Base-by-base conservation (phyloP, 2,888 invertebrate species). In the Merodon equestris region DNA sequence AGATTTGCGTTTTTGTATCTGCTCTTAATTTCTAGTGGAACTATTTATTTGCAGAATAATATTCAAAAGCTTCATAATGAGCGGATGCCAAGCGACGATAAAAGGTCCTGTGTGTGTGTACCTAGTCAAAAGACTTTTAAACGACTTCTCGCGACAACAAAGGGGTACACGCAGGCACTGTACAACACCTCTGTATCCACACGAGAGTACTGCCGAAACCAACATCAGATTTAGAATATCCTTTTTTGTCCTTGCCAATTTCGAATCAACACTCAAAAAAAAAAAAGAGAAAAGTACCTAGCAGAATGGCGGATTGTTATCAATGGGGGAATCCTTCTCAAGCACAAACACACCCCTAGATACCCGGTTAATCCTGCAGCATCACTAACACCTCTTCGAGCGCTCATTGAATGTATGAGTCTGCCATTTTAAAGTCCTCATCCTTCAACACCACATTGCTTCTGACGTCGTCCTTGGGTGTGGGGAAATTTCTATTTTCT, bases 401-500 rank as follows among this genome's bases (percentile, higher is more conserved):
- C 27, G 27, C 40, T 44, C 51, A 54, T 40, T 40, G 40, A 34
- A 1, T 66, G 63, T 67, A 44, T 64, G 64, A 34, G 60, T 60
- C 56, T 64, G 47, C 68, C 70, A 68, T 79, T 79, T 79, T 79
- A 74, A 79, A 79, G 70, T 70, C n/a, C 73, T 60, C 64, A 70
- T 79, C 79, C 74, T 64, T 79, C 74, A 58, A 58, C 47, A 68
- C n/a, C 53, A 19, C 14, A 42, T 56, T 27, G 1, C 17, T 7
- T 7, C 9, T 53, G 54, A 18, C 38, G 38, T 17, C n/a, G 54
- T 27, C 38, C 27, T 7, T 14, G 48, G 54, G 51, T 45, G 54
- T 44, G 38, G 56, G 60, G 64, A 50, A 58, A 50, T 57, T 38
- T 54, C 48, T 66, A 58, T 63, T 72, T 34, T 53, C 15, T 36